A percentile compares a stretch with the other conserved stretches of the same genome.
phyloP scores from a whole-genome alignment of 1,140 invertebrate species.

The Scaptomyza hsui region DNA sequence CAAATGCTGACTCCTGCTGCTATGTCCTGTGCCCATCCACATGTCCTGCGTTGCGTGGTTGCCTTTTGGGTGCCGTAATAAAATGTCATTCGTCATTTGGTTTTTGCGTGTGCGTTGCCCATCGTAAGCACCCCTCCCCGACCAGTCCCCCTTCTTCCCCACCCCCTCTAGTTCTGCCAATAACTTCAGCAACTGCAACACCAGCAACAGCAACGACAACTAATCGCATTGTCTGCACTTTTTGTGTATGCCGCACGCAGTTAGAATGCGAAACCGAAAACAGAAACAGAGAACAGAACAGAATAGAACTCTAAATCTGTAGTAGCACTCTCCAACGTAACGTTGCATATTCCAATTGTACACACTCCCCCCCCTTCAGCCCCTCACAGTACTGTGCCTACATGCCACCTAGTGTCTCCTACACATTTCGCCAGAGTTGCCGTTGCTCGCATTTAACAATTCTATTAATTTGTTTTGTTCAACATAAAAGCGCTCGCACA shows the following conservation, averaged over 20 bases:
- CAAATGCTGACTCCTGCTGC: constrained; percentile 1
- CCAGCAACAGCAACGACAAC: constrained; percentile 78
- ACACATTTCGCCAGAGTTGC: constrained; percentile 65
- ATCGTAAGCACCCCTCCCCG: neutral
- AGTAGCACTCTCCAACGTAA: constrained; percentile 35
- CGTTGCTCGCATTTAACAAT: constrained; percentile 75
- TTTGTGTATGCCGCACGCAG: constrained; percentile 79
- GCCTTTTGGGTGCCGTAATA: constrained; percentile 78
- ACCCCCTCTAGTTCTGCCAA: constrained; percentile 25
- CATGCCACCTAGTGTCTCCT: neutral
- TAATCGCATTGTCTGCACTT: constrained; percentile 82
- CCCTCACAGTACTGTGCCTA: no score
- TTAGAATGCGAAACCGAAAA: constrained; percentile 61
- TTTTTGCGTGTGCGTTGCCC: constrained; percentile 77
- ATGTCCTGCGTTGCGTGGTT: constrained; percentile 52
- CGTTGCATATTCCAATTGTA: constrained; percentile 7
- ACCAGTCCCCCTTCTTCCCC: neutral
- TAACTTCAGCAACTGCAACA: constrained; percentile 58
- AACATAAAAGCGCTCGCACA: constrained; percentile 51
- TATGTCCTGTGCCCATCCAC: constrained; percentile 6
- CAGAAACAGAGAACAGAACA: constrained; percentile 22
- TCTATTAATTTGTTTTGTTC: constrained; percentile 82
- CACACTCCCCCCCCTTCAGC: neutral
- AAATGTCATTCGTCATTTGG: constrained; percentile 83
- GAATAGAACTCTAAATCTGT: constrained; percentile 40